Evolutionary conservation across 1,140 invertebrate genomes (phyloP), one percentile per base, ranked within the genome.

Genomic region (Pogonognathellus flavescens): DNA sequence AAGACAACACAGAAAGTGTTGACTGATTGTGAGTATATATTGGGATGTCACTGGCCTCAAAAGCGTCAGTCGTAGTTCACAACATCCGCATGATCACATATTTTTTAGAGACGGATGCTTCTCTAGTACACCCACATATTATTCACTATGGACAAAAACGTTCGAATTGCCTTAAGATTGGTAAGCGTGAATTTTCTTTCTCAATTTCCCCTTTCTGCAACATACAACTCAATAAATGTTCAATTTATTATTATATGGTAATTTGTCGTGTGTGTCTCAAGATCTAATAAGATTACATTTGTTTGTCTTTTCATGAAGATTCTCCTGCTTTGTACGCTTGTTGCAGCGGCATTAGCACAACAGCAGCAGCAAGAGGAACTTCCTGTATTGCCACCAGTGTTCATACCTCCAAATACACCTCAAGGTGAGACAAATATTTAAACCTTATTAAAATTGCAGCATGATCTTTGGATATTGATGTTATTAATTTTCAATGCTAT

Each of bases 11-110:
- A 31, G 70, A 76, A 76, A 76, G 70, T 76, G 70, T 76, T 76
- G 70, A 76, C 70, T 76, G 70, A 76, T 76, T 76, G 70, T 76
- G 70, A 76, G 70, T 76, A 76, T 76, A 76, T 76, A 76, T 76
- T 76, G 70, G 70, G 70, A 76, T 76, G 70, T 76, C 70, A 76
- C 70, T 76, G 70, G 31, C 70, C 41, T 76, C 70, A 76, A 76
- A 76, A 76, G 41, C 41, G 41, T 76, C 70, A 76, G 70, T 76
- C 70, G 70, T 76, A 49, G 70, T 76, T 31, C 70, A 76, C 70
- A 76, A 76, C 70, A 76, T 76, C 70, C 70, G 70, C 41, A 76
- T 76, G 70, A 76, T 76, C 70, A 41, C 31, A 25, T 76, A 49
- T n/a, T n/a, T 16, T 76, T 41, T 31, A 76, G 70, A 76, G 41